phyloP scores from a whole-genome alignment of 2,113 vertebrate genomes.

The Melanerpes formicivorus region DNA sequence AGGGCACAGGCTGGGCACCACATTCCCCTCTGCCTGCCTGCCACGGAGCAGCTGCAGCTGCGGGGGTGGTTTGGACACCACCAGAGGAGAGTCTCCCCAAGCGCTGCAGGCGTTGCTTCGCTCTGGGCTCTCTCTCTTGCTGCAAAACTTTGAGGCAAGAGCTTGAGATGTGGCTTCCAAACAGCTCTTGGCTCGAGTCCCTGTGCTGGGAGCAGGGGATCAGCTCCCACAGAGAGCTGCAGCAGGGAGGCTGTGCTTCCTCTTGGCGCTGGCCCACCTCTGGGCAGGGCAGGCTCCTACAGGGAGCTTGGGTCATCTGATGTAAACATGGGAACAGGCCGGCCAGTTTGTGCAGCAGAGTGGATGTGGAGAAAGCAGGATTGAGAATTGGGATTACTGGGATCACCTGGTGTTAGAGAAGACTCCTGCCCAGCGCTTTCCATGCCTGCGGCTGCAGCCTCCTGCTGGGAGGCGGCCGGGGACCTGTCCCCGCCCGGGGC shows the following conservation, averaged over 20 bases:
- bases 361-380: neutral
- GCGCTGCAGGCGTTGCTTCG: neutral
- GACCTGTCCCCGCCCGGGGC: neutral
- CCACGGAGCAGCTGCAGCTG: accelerated
- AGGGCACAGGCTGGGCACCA: accelerated
- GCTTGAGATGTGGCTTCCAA: neutral
- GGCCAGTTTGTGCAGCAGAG: accelerated
- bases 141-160: accelerated
- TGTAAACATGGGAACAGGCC: neutral
- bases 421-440: neutral
- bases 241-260: neutral
- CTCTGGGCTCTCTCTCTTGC: neutral
- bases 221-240: neutral
- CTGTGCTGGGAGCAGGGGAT: neutral
- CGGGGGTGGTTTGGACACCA: neutral
- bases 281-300: neutral
- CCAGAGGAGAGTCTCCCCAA: neutral
- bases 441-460: accelerated
- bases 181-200: neutral
- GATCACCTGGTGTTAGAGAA: accelerated
- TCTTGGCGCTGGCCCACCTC: neutral
- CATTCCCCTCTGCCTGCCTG: neutral
- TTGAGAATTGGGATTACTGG: neutral
- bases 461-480: neutral
- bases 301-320: accelerated